Evolutionary conservation across 1,140 invertebrate genomes (phyloP).

Genomic region (Glossosoma conforme): DNA sequence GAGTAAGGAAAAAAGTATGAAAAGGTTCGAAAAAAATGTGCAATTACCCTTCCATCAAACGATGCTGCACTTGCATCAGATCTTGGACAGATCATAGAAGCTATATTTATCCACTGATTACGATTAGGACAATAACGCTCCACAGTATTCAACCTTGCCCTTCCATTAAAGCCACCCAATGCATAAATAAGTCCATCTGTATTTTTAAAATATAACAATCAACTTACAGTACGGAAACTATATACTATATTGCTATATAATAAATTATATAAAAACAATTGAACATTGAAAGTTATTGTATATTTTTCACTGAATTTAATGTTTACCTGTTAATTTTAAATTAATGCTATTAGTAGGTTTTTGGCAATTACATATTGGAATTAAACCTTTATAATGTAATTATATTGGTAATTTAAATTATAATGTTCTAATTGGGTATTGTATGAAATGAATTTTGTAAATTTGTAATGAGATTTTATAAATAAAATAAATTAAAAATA

Average conservation of each 20-base stretch:
- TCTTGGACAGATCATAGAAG: conserved; percentile 71
- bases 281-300: not conserved
- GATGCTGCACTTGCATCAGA: conserved; percentile 73
- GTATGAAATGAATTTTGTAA: too few species aligned
- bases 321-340: not conserved
- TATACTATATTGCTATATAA: not conserved
- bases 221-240: not conserved
- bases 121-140: conserved; percentile 66
- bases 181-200: conserved; percentile 71
- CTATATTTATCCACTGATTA: conserved; percentile 79
- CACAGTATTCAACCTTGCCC: conserved; percentile 66
- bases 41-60: conserved; percentile 52
- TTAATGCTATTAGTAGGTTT: not conserved
- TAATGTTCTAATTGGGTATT: too few species aligned
- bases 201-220: conserved; percentile 27
- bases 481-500: too few species aligned
- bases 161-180: conserved; percentile 83
- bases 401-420: too few species aligned
- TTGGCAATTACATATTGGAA: not conserved
- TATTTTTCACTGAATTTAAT: not conserved
- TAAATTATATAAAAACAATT: not conserved
- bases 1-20: not conserved
- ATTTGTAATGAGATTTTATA: too few species aligned
- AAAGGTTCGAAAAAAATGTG: conserved; percentile 39
- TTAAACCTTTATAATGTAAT: too few species aligned